phyloP scores from a whole-genome alignment of 2,113 vertebrate species.

The Crotophaga sulcirostris region DNA sequence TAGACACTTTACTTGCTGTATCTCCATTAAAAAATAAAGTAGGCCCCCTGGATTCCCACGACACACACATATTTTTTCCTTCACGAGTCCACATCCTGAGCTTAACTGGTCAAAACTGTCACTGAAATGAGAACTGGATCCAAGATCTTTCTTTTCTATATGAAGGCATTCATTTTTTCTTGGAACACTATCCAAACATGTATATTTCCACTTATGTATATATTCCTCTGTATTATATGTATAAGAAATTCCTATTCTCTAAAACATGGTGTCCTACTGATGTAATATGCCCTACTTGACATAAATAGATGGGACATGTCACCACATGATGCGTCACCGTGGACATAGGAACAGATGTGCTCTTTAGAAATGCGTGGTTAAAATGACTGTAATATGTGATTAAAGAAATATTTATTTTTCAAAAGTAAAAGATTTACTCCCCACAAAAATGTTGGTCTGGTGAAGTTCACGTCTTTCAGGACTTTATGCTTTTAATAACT shows the following conservation, averaged over 20 bases:
- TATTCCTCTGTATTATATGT: background rate
- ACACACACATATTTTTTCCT: background rate
- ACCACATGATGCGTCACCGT: slow-evolving; percentile 34
- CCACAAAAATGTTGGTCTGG: slow-evolving; percentile 34
- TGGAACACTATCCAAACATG: background rate
- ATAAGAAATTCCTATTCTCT: background rate
- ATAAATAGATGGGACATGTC: slow-evolving; percentile 38
- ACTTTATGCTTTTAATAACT: slow-evolving; percentile 1
- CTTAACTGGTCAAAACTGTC: background rate
- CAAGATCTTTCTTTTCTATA: background rate
- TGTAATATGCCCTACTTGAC: background rate
- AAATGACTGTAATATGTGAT: slow-evolving; percentile 31
- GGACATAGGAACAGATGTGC: slow-evolving; percentile 23
- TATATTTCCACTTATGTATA: background rate
- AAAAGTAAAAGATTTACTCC: slow-evolving; percentile 21
- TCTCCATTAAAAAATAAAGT: background rate
- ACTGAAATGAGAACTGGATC: background rate
- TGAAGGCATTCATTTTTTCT: background rate
- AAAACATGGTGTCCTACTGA: background rate
- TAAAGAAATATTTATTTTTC: slow-evolving; percentile 63
- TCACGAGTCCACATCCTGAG: background rate
- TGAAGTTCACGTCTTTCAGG: background rate
- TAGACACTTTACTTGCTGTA: background rate
- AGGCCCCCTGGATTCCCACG: background rate
- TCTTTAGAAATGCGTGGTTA: slow-evolving; percentile 16